Conservation (phyloP, 2,888 invertebrate species). For the Sympetrum striolatum region DNA sequence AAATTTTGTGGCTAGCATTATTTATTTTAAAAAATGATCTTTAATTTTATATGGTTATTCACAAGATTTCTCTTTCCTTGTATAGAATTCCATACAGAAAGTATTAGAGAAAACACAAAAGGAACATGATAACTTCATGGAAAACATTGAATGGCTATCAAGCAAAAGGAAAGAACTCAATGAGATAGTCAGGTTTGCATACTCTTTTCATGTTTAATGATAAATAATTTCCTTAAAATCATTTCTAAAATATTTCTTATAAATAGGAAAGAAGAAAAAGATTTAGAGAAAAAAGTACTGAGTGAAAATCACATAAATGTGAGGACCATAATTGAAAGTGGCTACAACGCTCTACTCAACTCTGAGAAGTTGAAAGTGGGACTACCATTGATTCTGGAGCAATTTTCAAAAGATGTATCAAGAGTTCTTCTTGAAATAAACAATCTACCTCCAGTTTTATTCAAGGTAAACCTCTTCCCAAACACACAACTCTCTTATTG, state of each 20-base stretch:
- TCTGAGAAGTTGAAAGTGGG: constrained; percentile 1
- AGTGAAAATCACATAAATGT: constrained; percentile 2
- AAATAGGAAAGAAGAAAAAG: not conserved
- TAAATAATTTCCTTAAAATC: not conserved
- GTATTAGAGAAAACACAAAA: not conserved
- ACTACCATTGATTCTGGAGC: not conserved
- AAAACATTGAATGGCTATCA: not conserved
- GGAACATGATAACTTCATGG: constrained; percentile 1
- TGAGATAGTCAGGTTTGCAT: not conserved
- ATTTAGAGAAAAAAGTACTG: not conserved
- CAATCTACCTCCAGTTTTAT: not conserved
- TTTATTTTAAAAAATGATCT: no score
- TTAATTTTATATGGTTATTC: not conserved
- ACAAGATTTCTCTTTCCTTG: not conserved
- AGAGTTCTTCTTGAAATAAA: not conserved
- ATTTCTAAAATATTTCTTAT: not conserved
- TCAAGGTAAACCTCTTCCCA: not conserved
- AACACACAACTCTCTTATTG: not conserved
- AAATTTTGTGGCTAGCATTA: no score
- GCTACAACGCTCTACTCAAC: not conserved
- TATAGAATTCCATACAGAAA: not conserved
- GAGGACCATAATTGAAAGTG: not conserved
- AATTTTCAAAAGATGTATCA: not conserved
- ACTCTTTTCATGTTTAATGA: not conserved
- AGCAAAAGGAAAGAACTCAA: not conserved